These are phyloP conservation scores for Dermatophagoides farinae DNA, from an alignment of 1,140 invertebrate genomes.

Conservation along the genomic window DNA sequence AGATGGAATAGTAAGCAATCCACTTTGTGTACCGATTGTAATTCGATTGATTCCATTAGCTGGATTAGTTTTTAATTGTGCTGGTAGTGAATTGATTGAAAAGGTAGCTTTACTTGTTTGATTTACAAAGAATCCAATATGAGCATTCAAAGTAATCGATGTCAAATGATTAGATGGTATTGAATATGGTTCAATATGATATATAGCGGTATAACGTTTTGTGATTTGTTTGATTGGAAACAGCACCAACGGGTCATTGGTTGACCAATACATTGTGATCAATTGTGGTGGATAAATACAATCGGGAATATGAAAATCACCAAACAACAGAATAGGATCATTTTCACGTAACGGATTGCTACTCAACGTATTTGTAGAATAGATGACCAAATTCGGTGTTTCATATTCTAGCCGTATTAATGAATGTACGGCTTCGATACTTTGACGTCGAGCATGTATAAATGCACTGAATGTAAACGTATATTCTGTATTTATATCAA, in stretches of 20 bases:
- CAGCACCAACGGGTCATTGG: slow-evolving; percentile 5
- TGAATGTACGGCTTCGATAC: neutral
- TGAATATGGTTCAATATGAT: slow-evolving; percentile 9
- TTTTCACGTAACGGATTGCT: neutral
- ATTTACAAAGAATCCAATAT: slow-evolving; percentile 10
- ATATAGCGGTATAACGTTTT: neutral
- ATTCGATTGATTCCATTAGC: slow-evolving; percentile 9
- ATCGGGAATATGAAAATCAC: slow-evolving; percentile 9
- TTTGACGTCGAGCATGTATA: neutral
- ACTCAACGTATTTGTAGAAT: slow-evolving; percentile 4
- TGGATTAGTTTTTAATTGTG: slow-evolving; percentile 10
- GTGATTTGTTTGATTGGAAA: slow-evolving; percentile 12
- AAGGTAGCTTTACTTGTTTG: slow-evolving; percentile 11
- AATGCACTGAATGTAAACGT: slow-evolving; percentile 8
- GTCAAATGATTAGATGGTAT: slow-evolving; percentile 9
- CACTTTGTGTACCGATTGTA: slow-evolving; percentile 11
- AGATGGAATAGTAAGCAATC: neutral
- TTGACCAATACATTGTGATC: slow-evolving; percentile 4
- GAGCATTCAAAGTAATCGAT: slow-evolving; percentile 7
- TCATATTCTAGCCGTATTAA: slow-evolving; percentile 7
- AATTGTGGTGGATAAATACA: slow-evolving; percentile 11
- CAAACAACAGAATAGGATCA: slow-evolving; percentile 5
- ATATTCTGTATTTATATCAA: slow-evolving; percentile 5
- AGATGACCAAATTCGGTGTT: slow-evolving; percentile 13
- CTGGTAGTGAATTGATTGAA: neutral